Percentiles rank a stretch among this genome's conserved stretches.
phyloP scores from a whole-genome alignment of 2,797 vertebrate species.

The Coregonus sp. region DNA sequence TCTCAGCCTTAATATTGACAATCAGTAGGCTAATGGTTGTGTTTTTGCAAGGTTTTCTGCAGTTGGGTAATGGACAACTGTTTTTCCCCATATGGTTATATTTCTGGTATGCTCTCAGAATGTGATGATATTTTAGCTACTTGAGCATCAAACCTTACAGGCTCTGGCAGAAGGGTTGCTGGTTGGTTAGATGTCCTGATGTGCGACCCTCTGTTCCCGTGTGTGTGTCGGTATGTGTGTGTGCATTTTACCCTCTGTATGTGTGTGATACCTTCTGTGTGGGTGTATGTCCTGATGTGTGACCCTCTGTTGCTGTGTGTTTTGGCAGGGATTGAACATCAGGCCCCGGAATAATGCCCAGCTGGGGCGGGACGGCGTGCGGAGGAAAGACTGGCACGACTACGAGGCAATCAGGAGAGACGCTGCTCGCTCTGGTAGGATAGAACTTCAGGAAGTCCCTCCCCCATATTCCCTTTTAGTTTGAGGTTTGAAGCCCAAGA shows the following conservation, averaged over 20 bases:
- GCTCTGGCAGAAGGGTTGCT: neutral
- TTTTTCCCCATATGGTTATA: too few relatives aligned
- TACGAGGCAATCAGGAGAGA: constrained; percentile 84
- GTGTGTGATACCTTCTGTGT: constrained; percentile 9
- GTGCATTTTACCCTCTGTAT: neutral
- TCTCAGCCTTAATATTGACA: too few relatives aligned
- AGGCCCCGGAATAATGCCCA: constrained; percentile 71
- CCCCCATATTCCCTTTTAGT: constrained; percentile 63
- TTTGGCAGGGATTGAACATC: constrained; percentile 72
- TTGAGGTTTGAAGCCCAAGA: neutral
- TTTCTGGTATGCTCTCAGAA: too few relatives aligned
- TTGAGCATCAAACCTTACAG: neutral
- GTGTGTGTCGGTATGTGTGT: constrained; percentile 2
- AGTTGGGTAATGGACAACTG: too few relatives aligned
- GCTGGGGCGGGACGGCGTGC: constrained; percentile 69
- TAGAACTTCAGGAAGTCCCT: constrained; percentile 81
- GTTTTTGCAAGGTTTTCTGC: too few relatives aligned
- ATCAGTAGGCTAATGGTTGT: too few relatives aligned
- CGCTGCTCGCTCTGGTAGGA: constrained; percentile 81
- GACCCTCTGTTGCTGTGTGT: constrained; percentile 38
- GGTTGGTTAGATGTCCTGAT: neutral
- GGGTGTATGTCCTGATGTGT: constrained; percentile 3
- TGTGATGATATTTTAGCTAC: neutral
- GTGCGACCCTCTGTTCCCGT: neutral
- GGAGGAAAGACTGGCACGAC: constrained; percentile 90